These are phyloP conservation scores for Melanocharis versteri DNA, from an alignment of 2,113 vertebrate species.

Conservation along the genomic window DNA sequence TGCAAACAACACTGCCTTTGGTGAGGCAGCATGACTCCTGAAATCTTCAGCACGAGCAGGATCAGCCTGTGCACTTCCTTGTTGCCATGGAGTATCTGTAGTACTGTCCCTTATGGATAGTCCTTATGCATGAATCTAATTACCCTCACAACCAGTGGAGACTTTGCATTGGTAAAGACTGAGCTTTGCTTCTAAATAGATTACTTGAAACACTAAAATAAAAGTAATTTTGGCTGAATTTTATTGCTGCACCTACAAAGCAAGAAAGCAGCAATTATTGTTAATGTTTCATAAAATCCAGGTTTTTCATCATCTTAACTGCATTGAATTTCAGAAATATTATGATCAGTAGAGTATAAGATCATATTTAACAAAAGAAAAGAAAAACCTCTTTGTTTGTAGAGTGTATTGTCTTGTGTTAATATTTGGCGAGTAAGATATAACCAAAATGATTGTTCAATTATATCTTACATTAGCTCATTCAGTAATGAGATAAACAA, in stretches of 20 bases:
- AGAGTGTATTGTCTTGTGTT: not conserved
- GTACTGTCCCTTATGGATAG: not conserved
- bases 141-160: not conserved
- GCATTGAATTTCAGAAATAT: not conserved
- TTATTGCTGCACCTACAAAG: not conserved
- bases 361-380: not conserved
- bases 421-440: not conserved
- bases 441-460: not conserved
- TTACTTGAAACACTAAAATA: not conserved
- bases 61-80: not conserved
- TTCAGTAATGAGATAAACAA: conserved; percentile 7
- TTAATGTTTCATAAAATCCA: not conserved
- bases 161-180: not conserved
- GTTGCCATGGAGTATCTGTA: not conserved
- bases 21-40: not conserved
- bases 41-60: not conserved
- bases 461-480: conserved; percentile 4
- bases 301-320: not conserved
- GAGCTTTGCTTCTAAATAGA: not conserved
- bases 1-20: not conserved
- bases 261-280: not conserved
- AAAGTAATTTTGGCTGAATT: not conserved
- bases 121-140: not conserved
- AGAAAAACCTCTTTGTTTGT: not conserved
- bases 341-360: not conserved